phyloP scores from a whole-genome alignment of 2,113 vertebrate species.

The Acanthisitta chloris region DNA sequence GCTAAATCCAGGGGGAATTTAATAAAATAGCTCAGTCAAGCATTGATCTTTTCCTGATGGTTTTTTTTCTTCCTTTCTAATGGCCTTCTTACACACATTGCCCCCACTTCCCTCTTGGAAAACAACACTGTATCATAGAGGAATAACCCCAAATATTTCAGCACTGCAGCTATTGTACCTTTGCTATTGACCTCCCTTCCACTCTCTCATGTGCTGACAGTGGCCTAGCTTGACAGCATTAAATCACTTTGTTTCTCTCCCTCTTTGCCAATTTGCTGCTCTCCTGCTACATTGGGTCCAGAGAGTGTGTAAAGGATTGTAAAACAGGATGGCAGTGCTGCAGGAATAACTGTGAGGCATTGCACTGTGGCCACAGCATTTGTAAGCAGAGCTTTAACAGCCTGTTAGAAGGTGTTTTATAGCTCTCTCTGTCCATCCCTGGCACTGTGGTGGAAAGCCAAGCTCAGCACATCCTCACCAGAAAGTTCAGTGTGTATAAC shows the following conservation, averaged over 20 bases:
- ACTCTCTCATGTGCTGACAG: neutral
- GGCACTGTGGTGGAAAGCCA: neutral
- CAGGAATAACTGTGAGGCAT: neutral
- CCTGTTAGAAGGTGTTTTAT: neutral
- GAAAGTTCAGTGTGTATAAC: neutral
- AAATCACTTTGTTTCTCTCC: neutral
- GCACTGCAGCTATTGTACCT: neutral
- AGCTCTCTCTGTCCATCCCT: neutral
- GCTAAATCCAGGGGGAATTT: constrained; percentile 63
- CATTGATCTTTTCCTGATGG: constrained; percentile 68
- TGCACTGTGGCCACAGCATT: neutral
- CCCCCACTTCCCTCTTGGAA: neutral
- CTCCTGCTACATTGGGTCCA: neutral
- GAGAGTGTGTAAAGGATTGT: neutral
- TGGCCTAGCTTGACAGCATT: neutral
- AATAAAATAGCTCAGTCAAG: constrained; percentile 71
- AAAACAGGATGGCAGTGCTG: neutral
- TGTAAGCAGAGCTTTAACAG: neutral
- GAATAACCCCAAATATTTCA: constrained; percentile 25
- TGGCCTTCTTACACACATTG: constrained; percentile 19
- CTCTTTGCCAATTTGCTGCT: neutral
- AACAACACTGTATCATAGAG: constrained; percentile 4
- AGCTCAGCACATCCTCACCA: neutral
- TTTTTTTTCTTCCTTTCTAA: constrained; percentile 21
- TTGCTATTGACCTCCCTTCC: neutral